Percentiles rank a stretch among this genome's conserved stretches.
These are phyloP conservation scores for Drosophila setosimentum DNA, from an alignment of 2,888 invertebrate genomes.

Conservation along the genomic window DNA sequence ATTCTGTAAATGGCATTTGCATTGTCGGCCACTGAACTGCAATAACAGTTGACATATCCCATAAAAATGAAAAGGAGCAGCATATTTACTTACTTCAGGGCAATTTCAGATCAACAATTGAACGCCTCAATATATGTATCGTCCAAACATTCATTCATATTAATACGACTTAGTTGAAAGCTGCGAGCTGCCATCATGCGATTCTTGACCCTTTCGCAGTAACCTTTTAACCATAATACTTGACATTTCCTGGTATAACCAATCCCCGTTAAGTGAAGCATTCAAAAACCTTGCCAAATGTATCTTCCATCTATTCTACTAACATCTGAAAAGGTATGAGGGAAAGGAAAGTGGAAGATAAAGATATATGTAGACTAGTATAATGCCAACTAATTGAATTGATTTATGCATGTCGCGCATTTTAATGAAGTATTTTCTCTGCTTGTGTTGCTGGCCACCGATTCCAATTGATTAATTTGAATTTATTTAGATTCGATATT, in stretches of 20 bases:
- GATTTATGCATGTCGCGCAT: constrained; percentile 77
- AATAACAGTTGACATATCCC: constrained; percentile 19
- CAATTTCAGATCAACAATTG: constrained; percentile 5
- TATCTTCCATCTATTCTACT: constrained; percentile 1
- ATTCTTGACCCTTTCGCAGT: constrained; percentile 13
- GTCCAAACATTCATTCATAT: not conserved
- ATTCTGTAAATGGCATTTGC: constrained; percentile 55
- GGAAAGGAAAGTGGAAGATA: not conserved
- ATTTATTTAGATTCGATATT: constrained; percentile 68
- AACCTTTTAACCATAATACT: constrained; percentile 7
- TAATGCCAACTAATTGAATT: constrained; percentile 77
- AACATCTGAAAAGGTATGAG: not conserved
- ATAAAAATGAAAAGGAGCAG: constrained; percentile 18
- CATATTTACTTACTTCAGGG: not conserved
- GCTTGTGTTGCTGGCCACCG: constrained; percentile 22
- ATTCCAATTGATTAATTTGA: constrained; percentile 69
- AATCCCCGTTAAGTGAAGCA: constrained; percentile 11
- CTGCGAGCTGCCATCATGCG: not conserved
- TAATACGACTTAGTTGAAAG: not conserved
- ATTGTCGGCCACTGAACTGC: constrained; percentile 50
- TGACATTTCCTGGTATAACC: not conserved
- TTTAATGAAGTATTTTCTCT: constrained; percentile 62
- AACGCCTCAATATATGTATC: not conserved
- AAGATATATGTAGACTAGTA: constrained; percentile 37
- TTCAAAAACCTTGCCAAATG: constrained; percentile 28